Evolutionary conservation across 2,797 vertebrate genomes (phyloP), one percentile per base, ranked within the genome.

Genomic region (Esox lucius): DNA sequence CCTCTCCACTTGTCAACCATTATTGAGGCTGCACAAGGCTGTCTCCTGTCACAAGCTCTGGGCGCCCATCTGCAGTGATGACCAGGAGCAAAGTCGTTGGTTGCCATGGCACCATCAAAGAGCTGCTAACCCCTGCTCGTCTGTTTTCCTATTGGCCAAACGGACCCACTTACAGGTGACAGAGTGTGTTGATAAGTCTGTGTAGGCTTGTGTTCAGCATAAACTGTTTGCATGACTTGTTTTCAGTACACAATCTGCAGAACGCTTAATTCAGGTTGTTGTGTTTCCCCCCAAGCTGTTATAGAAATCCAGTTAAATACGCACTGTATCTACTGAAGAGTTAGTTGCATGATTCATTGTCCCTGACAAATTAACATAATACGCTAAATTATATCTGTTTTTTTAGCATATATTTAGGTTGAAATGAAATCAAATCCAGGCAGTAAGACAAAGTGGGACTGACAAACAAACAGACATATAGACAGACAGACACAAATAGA

Each of bases 81-180:
- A 24, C n/a, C 56, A 26, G 56, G 28, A 66, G 16, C 15, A 17
- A 1, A 19, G 64, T 66, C 64, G 6, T 33, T 35, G 64, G 64
- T 66, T 66, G 17, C 64, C 64, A 66, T 66, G 64, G 17, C 64
- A 66, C 13, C 64, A 35, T 66, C 64, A 66, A 35, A 66, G 28
- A 33, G 31, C 64, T 35, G 31, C 31, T 66, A 66, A n/a, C 64
- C 64, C 15, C 31, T 19, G 26, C 26, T 66, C 31, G 26, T 33
- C 64, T 33, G 2, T 26, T 7, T 16, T 7, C 15, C 7, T 35
- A 28, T 66, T 33, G 5, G 6, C 0, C 64, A 66, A 16, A 66
- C 2, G 26, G 31, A 3, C 31, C 9, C 62, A 31, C 4, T 64
- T 26, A 64, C 26, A 26, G 26, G 61, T 64, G 61, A 64, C 22